Base-by-base conservation (phyloP, 2,113 vertebrate species). In the Todiramphus saurophagus region DNA sequence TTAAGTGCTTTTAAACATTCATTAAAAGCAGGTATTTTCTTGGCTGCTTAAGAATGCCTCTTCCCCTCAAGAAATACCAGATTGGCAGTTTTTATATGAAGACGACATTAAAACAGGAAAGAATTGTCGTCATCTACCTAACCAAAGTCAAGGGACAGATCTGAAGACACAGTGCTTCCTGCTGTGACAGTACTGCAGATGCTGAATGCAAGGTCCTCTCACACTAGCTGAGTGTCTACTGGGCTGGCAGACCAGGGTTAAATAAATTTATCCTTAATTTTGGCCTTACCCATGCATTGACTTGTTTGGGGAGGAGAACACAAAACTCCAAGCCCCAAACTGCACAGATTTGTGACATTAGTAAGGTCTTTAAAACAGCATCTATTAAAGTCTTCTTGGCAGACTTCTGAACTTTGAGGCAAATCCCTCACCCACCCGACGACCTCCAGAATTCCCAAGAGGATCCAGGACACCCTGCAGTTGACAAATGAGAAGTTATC, bases 121-220 rank as follows among this genome's bases (percentile, higher is more conserved):
- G 14, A 72, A 88, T 41, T 56, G 31, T 60, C 83, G 85, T 74
- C 16, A 30, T 33, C 59, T 44, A 35, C 31, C 48, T 33, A 46
- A 39, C 2, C 37, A 5, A 67, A 72, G 69, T 5, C 1, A 0
- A 48, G 21, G 37, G 41, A 73, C 1, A 1, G 31, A 53, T 55
- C 9, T 60, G 55, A 35, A 78, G 28, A 39, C 30, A 76, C n/a
- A 31, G 30, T 2, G 44, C 33, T 58, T 21, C 37, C 58, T 39
- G 31, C 41, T 37, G 46, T 5, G 14, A 37, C 33, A 53, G 55
- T 5, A 30, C 19, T 59, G 37, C 37, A 68, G 48, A 55, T 81
- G 75, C 60, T 25, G 60, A 63, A 51, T 1, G 4, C 44, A 50
- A 72, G 7, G 41, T n/a, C 74, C 41, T 62, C 27, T 30, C 25